Base-by-base conservation (phyloP, 2,888 invertebrate genomes). In the Liodrosophila aerea region DNA sequence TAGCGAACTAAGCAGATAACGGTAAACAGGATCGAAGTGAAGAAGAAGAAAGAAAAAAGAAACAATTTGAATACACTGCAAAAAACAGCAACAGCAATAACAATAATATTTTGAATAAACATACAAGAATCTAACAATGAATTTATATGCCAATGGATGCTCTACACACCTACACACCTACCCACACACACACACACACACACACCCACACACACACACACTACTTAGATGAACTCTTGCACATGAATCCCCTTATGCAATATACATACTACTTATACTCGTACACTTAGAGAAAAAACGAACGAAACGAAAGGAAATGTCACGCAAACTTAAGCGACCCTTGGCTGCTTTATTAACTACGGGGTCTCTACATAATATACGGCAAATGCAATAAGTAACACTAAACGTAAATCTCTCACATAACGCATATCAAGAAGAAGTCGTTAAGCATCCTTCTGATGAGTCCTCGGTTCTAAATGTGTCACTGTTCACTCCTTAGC, bases 21-120 rank as follows among this genome's bases (percentile, higher is more conserved):
- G 70, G 64, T 69, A 69, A 29, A 69, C 68, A 69, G 68, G 74
- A 62, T 49, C 30, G n/a, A n/a, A n/a, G n/a, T n/a, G n/a, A n/a
- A 56, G 12, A 45, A 41, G 12, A 29, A 41, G 1, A 12, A 31
- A 18, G 13, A 30, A 30, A 30, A 30, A 15, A 44, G 29, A n/a
- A 16, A 15, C 4, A 50, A 4, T 8, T 7, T 2, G 16, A 13
- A 36, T 16, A 18, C 18, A 22, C 12, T 50, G 33, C 18, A 52
- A 29, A 41, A 4, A 53, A 58, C 7, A 40, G 18, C n/a, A 36
- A 29, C 8, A 43, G n/a, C n/a, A 44, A 29, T 4, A 53, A 31
- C 22, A 45, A 53, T 46, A 66, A 52, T 46, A 59, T 49, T 52
- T 71, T 51, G 51, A 22, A 53, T 46, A 62, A 18, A 33, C 46